Conservation (phyloP, 1,140 invertebrate species). For the Dolichoris vasculosae region DNA sequence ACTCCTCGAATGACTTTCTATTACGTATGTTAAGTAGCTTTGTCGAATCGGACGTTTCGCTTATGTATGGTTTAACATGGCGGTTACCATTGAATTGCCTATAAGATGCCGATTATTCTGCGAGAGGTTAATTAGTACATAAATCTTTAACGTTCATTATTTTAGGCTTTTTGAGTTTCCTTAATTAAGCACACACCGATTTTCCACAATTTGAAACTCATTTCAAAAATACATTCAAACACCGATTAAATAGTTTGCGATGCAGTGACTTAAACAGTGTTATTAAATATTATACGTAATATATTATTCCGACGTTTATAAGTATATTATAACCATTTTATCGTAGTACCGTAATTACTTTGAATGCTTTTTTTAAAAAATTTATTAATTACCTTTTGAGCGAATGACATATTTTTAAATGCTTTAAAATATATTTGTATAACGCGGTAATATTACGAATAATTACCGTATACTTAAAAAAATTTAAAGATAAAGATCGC, state of each 20-base stretch:
- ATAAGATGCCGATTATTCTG: slow-evolving; percentile 11
- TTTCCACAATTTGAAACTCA: not conserved
- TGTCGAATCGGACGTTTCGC: slow-evolving; percentile 48
- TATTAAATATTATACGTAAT: not conserved
- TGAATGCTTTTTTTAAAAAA: not conserved
- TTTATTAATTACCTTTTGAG: not conserved
- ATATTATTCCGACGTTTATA: slow-evolving; percentile 12
- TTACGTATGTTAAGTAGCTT: slow-evolving; percentile 51
- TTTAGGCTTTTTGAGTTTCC: slow-evolving; percentile 7
- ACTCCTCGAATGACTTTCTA: slow-evolving; percentile 35
- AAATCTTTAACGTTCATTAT: slow-evolving; percentile 9
- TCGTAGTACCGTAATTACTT: not conserved
- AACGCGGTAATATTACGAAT: too few species aligned
- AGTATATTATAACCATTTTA: slow-evolving; percentile 8
- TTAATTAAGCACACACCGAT: slow-evolving; percentile 6
- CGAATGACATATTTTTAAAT: too few species aligned
- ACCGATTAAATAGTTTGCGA: not conserved
- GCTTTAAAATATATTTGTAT: too few species aligned
- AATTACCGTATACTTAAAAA: too few species aligned
- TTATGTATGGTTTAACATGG: slow-evolving; percentile 8
- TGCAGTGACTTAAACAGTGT: not conserved
- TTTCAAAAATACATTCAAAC: not conserved
- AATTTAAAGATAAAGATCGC: too few species aligned
- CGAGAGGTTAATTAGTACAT: slow-evolving; percentile 30
- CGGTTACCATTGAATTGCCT: not conserved